Evolutionary conservation across 2,797 vertebrate species (phyloP), one percentile per base, ranked within the genome.

Genomic region (Buceros bicornis): DNA sequence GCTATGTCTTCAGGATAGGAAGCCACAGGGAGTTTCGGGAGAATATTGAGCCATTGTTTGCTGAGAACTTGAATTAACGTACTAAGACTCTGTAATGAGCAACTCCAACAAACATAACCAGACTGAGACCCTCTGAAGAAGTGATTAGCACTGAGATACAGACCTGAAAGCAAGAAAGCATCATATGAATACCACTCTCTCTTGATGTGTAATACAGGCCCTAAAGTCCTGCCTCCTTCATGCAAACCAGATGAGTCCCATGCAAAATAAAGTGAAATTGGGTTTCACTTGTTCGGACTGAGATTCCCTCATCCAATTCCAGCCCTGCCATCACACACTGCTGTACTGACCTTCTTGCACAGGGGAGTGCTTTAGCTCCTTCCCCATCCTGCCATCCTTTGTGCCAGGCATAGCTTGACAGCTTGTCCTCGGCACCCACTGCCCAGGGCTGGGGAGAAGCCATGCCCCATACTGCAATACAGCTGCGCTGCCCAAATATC

Each of bases 231-330:
- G 61, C 17, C 50, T 78, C 65, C n/a, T 31, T 19, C 16, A 17
- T 0, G 53, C 35, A 62, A 45, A 82, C 17, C 40, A 80, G n/a
- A 43, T 0, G 6, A 90, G n/a, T 4, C 19, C 10, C 54, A 18
- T 0, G 15, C 14, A 15, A 82, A 45, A 82, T 17, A n/a, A 77
- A 53, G 33, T 35, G 12, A 50, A 61, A 1, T 0, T 7, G 3
- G 13, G 19, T 69, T 72, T 69, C 54, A 13, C 17, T 26, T 4
- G 12, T 29, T 40, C 28, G 24, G 26, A 47, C 12, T 19, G 33
- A 53, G 61, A 43, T 21, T 18, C 26, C 51, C 18, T 24, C 42
- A 64, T 11, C 10, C 0, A 2, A 19, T 22, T 17, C 4, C 58
- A 87, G 66, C 43, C 53, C 24, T 13, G 42, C n/a, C 45, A 48